A percentile compares a stretch with the other conserved stretches of the same genome.
Evolutionary conservation across 30 jellyfish, hydroid and myxozoan species (phyloP).

Genomic region (Phacellophora camtschatica): DNA sequence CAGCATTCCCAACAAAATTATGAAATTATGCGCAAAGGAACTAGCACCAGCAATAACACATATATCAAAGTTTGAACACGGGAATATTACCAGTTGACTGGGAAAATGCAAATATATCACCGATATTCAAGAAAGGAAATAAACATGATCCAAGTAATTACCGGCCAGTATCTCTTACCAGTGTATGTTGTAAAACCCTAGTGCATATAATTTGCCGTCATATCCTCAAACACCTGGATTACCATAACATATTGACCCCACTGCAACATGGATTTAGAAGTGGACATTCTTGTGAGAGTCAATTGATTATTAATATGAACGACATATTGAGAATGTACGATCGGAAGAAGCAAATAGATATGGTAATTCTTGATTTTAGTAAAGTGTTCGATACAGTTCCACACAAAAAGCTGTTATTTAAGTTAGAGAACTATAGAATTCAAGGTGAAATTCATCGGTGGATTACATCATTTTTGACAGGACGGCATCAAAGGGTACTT

Average conservation of each 20-base stretch:
- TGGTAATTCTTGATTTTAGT: not conserved
- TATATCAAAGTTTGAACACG: not conserved
- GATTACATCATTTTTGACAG: not conserved
- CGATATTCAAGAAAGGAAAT: not conserved
- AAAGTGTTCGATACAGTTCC: conserved; percentile 10
- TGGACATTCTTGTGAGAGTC: conserved; percentile 40
- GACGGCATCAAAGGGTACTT: not conserved
- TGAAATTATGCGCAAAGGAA: not conserved
- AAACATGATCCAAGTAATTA: not conserved
- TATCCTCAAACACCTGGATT: conserved; percentile 7
- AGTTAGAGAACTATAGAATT: not conserved
- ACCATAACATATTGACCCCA: conserved; percentile 5
- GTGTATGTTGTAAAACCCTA: not conserved
- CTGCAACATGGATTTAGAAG: conserved; percentile 45
- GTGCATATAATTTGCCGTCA: conserved; percentile 16
- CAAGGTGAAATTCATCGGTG: not conserved
- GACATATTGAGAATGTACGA: not conserved
- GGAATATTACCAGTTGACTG: not conserved
- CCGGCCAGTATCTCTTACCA: not conserved
- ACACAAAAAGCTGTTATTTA: conserved; percentile 21
- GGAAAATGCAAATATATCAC: not conserved
- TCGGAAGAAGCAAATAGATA: not conserved
- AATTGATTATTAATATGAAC: conserved; percentile 8
- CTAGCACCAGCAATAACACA: not conserved
- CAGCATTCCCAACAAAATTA: not conserved